phyloP scores from a whole-genome alignment of 1,140 invertebrate genomes.

The Manduca sexta region DNA sequence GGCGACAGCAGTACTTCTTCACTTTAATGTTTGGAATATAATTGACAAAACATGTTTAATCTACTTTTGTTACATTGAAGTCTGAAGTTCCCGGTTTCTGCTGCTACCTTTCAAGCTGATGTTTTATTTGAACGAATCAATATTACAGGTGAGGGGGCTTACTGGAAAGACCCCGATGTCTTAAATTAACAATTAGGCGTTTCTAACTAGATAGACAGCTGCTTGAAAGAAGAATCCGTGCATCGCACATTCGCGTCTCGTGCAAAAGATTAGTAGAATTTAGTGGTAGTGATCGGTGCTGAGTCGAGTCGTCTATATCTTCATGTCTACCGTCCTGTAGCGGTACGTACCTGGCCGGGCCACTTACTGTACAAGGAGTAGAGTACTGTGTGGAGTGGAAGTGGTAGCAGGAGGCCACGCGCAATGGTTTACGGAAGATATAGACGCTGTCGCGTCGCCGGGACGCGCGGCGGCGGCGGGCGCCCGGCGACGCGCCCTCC shows the following conservation, averaged over 20 bases:
- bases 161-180: conserved; percentile 53
- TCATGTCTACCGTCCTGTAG: conserved; percentile 22
- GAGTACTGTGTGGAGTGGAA: no score
- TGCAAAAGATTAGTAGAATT: conserved; percentile 65
- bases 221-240: conserved; percentile 71
- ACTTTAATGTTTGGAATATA: no score
- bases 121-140: neutral
- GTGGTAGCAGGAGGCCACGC: neutral
- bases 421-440: no score
- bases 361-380: no score
- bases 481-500: conserved; percentile 53
- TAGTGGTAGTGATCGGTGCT: conserved; percentile 63
- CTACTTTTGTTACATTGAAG: no score
- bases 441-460: conserved; percentile 60
- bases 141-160: conserved; percentile 8
- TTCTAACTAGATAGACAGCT: conserved; percentile 70
- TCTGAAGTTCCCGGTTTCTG: neutral
- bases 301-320: conserved; percentile 68
- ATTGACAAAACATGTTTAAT: neutral
- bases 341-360: conserved; percentile 34
- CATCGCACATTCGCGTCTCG: conserved; percentile 71
- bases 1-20: neutral
- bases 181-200: conserved; percentile 67
- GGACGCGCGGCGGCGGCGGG: conserved; percentile 26
- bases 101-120: conserved; percentile 1